Conservation (phyloP, 2,888 invertebrate genomes). For the Apotomis capreana region DNA sequence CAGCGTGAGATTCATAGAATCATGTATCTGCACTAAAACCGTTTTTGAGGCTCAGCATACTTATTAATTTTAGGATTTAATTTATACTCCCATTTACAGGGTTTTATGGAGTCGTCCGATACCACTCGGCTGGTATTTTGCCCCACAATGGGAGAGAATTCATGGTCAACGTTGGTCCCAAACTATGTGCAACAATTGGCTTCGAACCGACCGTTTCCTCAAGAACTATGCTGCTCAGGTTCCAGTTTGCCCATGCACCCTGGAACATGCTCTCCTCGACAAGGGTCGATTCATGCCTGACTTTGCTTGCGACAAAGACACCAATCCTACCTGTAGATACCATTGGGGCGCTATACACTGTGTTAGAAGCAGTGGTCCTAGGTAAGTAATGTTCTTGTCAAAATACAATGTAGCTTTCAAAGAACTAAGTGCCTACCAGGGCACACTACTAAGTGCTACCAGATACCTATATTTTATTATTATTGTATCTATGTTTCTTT, state of each 20-base stretch:
- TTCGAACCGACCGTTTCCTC: slow-evolving; percentile 90
- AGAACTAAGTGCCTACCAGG: no score
- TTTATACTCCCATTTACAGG: slow-evolving; percentile 58
- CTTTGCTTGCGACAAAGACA: slow-evolving; percentile 94
- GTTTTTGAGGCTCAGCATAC: no score
- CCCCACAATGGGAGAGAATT: slow-evolving; percentile 92
- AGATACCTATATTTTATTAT: not conserved
- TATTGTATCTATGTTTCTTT: slow-evolving; percentile 11
- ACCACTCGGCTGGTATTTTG: slow-evolving; percentile 96
- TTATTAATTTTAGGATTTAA: not conserved
- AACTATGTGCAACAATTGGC: slow-evolving; percentile 94
- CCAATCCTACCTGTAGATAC: slow-evolving; percentile 93
- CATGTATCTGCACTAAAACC: no score
- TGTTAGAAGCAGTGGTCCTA: slow-evolving; percentile 94
- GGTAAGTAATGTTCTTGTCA: slow-evolving; percentile 80
- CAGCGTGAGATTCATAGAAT: no score
- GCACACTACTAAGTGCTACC: no score
- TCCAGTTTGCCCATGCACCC: slow-evolving; percentile 94
- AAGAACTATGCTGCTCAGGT: slow-evolving; percentile 94
- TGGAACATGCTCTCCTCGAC: slow-evolving; percentile 95
- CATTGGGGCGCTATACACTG: slow-evolving; percentile 96
- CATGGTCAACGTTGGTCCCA: slow-evolving; percentile 93
- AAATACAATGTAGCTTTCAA: not conserved
- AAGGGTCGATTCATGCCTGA: slow-evolving; percentile 97
- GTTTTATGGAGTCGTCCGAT: slow-evolving; percentile 96